These are phyloP conservation scores for Sebastes kiyomatsui DNA, from an alignment of 2,797 vertebrate species.

Conservation along the genomic window DNA sequence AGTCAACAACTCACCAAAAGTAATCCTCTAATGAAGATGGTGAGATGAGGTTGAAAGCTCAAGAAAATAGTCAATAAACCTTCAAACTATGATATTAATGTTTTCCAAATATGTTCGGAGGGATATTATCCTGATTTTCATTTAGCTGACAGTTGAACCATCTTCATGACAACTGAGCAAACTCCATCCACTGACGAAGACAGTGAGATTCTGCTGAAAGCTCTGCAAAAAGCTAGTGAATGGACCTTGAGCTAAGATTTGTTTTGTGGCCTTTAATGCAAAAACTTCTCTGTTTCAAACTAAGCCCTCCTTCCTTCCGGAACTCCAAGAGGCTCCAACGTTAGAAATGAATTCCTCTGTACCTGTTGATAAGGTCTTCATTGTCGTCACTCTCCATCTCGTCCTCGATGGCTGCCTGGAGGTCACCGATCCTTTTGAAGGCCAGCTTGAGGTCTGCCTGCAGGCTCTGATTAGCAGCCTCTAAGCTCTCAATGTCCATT, in stretches of 20 bases:
- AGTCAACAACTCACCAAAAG: background rate
- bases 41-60: background rate
- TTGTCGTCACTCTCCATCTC: constrained; percentile 99
- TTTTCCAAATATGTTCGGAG: background rate
- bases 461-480: constrained; percentile 97
- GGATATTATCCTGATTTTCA: background rate
- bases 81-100: background rate
- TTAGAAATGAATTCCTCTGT: background rate
- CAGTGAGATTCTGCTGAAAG: background rate
- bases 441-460: constrained; percentile 96
- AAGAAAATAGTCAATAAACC: background rate
- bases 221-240: background rate
- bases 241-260: no score
- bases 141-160: background rate
- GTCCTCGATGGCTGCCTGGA: constrained; percentile 97
- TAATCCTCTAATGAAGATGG: background rate
- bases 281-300: no score
- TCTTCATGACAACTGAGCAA: background rate
- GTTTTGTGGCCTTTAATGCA: no score
- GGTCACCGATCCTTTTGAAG: constrained; percentile 98
- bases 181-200: background rate
- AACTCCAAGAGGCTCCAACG: background rate
- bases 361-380: constrained; percentile 98
- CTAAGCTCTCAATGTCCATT: constrained; percentile 97
- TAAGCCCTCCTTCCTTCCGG: no score